phyloP scores from a whole-genome alignment of 2,113 vertebrate genomes.

The Coregonus clupeaformis region DNA sequence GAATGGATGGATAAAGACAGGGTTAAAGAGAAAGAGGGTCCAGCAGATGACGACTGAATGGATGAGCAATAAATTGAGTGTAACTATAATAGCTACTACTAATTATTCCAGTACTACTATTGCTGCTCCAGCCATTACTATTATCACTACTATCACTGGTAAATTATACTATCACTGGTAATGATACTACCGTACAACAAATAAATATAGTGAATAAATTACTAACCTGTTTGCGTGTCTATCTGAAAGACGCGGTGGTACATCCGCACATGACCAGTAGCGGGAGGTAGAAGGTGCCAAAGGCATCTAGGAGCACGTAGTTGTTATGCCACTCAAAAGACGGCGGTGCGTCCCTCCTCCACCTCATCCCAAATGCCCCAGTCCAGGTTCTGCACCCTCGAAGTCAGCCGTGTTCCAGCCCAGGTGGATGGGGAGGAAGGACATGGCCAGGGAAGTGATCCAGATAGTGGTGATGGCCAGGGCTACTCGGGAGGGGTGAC shows the following conservation, averaged over 20 bases:
- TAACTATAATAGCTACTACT: not conserved
- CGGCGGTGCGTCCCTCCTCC: constrained; percentile 67
- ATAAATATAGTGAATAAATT: not conserved
- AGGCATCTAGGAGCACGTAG: constrained; percentile 81
- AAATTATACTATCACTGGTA: not conserved
- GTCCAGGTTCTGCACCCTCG: constrained; percentile 69
- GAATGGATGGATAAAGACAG: constrained; percentile 8
- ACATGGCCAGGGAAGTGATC: constrained; percentile 80
- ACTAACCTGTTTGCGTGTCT: constrained; percentile 79
- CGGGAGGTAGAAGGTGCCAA: constrained; percentile 87
- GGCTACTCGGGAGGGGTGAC: constrained; percentile 77
- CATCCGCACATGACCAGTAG: constrained; percentile 87
- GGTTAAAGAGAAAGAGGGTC: constrained; percentile 9
- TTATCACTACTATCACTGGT: not conserved
- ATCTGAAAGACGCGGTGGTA: constrained; percentile 90
- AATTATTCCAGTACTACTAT: not conserved
- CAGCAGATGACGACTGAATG: constrained; percentile 3
- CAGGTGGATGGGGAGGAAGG: constrained; percentile 89
- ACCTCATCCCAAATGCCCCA: constrained; percentile 41
- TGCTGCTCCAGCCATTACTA: not conserved
- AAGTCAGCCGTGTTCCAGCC: constrained; percentile 87
- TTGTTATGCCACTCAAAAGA: constrained; percentile 80
- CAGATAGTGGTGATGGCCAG: constrained; percentile 82
- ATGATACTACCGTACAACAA: not conserved
- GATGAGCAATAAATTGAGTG: not conserved